phyloP scores from a whole-genome alignment of 2,888 invertebrate species.

The Zaprionus bogoriensis region DNA sequence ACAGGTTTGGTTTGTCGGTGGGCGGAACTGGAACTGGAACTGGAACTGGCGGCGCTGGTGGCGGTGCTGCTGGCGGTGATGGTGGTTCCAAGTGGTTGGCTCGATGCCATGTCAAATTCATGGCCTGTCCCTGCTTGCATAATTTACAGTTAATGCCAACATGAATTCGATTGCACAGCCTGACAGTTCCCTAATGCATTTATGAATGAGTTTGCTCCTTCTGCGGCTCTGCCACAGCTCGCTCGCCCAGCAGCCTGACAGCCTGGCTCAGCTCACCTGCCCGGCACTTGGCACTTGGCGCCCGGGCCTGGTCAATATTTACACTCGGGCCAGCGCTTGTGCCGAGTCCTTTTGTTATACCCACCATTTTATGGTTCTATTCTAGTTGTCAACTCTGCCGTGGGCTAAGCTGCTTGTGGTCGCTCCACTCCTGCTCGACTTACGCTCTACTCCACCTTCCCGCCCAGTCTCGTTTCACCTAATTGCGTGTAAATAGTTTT shows the following conservation, averaged over 20 bases:
- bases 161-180: conserved; percentile 67
- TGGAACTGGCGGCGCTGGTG: conserved; percentile 23
- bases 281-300: not conserved
- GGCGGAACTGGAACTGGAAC: not conserved
- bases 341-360: conserved; percentile 33
- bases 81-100: conserved; percentile 60
- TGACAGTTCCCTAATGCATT: conserved; percentile 63
- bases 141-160: conserved; percentile 70
- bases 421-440: conserved; percentile 1
- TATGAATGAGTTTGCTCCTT: conserved; percentile 64
- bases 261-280: not conserved
- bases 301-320: conserved; percentile 48
- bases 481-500: conserved; percentile 75
- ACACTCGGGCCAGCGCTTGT: conserved; percentile 26
- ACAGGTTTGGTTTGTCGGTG: conserved; percentile 44
- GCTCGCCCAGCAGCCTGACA: too few species aligned
- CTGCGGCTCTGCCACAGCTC: conserved; percentile 1
- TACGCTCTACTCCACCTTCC: too few species aligned
- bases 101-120: conserved; percentile 62
- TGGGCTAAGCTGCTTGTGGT: conserved; percentile 24
- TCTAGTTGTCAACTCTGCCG: conserved; percentile 44
- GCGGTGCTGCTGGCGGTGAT: conserved; percentile 26
- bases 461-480: conserved; percentile 53
- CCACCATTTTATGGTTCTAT: conserved; percentile 44
- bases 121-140: conserved; percentile 57